Conservation (phyloP, 2,888 invertebrate genomes). For the Ganaspis brasiliensis region DNA sequence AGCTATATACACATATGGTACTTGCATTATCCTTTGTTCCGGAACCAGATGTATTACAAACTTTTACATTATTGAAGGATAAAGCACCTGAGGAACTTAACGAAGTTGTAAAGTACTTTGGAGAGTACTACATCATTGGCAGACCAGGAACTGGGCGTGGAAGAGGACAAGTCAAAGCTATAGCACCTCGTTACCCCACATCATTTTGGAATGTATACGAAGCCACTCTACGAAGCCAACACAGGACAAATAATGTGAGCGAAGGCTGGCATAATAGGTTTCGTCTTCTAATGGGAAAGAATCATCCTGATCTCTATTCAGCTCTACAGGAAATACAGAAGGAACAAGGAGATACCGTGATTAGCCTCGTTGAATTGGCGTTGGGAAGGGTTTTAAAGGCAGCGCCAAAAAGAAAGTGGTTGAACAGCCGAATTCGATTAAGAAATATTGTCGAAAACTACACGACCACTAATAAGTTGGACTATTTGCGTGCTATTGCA, state of each 20-base stretch:
- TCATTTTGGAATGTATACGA: slow-evolving; percentile 18
- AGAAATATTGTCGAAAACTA: slow-evolving; percentile 18
- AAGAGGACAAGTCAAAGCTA: background rate
- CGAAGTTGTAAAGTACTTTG: background rate
- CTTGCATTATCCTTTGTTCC: slow-evolving; percentile 43
- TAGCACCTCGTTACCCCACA: slow-evolving; percentile 20
- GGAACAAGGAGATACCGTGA: slow-evolving; percentile 25
- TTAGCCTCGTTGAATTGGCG: slow-evolving; percentile 12
- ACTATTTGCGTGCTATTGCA: slow-evolving; percentile 25
- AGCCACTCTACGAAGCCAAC: background rate
- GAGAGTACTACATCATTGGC: background rate
- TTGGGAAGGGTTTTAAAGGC: slow-evolving; percentile 11
- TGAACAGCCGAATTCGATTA: slow-evolving; percentile 15
- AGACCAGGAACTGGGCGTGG: background rate
- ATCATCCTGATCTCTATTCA: slow-evolving; percentile 41
- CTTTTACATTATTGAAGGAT: slow-evolving; percentile 40
- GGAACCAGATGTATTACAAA: slow-evolving; percentile 19
- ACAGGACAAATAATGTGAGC: slow-evolving; percentile 22
- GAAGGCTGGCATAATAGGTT: slow-evolving; percentile 5
- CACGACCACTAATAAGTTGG: background rate
- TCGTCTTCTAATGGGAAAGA: slow-evolving; percentile 15
- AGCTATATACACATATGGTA: background rate
- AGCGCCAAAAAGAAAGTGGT: slow-evolving; percentile 27
- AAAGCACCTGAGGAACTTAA: slow-evolving; percentile 29
- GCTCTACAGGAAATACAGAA: slow-evolving; percentile 15